Evolutionary conservation across 2,797 vertebrate species (phyloP), one percentile per base, ranked within the genome.

Genomic region (Glyptemys insculpta): DNA sequence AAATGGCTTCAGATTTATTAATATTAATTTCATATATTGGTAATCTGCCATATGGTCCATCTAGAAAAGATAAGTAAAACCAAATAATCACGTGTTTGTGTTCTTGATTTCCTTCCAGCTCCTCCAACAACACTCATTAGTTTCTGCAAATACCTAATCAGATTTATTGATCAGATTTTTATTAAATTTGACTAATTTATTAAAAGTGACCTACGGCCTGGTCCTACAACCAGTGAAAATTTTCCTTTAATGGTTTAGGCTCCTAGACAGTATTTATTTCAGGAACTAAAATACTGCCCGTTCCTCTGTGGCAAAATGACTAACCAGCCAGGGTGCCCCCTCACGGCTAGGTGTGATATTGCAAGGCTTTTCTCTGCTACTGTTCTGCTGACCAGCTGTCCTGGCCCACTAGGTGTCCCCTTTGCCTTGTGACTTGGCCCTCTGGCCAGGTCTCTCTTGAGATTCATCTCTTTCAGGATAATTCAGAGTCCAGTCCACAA

Each of bases 161-260:
- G 2, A 68, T 68, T 11, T 65, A 65, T 27, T 59, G 2, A 74
- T 5, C 1, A 41, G 0, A 47, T 49, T 83, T 19, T 65, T 54
- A 27, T 59, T 34, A 79, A 90, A 56, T 41, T 1, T 59, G 5
- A 2, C 10, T 87, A 86, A 90, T 57, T 86, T 47, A 6, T n/a
- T 34, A 83, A 56, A 87, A 68, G 4, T 4, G 6, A 11, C 31
- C 12, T 18, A 14, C 1, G 4, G 47, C 79, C 81, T 34, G 5
- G 25, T 53, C 1, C 0, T 5, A 8, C 44, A 5, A 1, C 1
- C 78, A 0, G 25, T 68, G 19, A 79, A 82, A 12, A 27, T 23
- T 78, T 86, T 68, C 34, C 8, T 59, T 56, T 3, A 56, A 47
- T 37, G 59, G 79, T 56, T 49, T 19, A 76, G 5, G 79, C 25